These are phyloP conservation scores for Hiodon alosoides DNA, from an alignment of 2,113 vertebrate genomes.

Conservation along the genomic window DNA sequence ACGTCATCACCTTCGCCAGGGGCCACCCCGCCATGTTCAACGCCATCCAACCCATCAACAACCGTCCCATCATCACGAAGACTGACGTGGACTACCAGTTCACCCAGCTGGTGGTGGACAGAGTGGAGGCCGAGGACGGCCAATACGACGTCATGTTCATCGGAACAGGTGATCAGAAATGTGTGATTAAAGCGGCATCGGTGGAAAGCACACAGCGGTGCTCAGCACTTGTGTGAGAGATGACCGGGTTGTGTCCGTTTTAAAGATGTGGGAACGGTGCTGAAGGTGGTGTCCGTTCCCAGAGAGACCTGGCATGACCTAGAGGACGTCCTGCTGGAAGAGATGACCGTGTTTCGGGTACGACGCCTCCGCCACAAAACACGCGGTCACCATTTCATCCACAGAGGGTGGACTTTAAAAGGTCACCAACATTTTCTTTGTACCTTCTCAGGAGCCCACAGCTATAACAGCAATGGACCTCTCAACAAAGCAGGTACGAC, in stretches of 20 bases:
- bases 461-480: constrained; percentile 89
- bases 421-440: neutral
- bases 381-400: no score
- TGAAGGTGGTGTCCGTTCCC: constrained; percentile 95
- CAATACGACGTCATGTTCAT: constrained; percentile 99
- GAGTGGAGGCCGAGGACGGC: constrained; percentile 93
- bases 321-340: constrained; percentile 95
- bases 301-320: constrained; percentile 95
- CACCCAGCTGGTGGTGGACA: constrained; percentile 92
- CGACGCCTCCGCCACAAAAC: constrained; percentile 32
- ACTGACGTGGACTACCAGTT: constrained; percentile 96
- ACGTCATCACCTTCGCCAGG: constrained; percentile 92
- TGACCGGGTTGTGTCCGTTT: constrained; percentile 16
- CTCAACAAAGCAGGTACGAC: constrained; percentile 88
- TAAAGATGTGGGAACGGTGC: constrained; percentile 85
- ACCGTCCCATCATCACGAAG: constrained; percentile 89
- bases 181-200: no score
- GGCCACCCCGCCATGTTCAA: constrained; percentile 98
- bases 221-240: no score
- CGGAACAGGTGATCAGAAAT: constrained; percentile 73
- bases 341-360: constrained; percentile 95
- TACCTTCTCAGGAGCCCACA: constrained; percentile 74
- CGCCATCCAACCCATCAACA: constrained; percentile 84
- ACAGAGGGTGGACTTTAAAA: no score
- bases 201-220: no score